Evolutionary conservation across 2,888 invertebrate species (phyloP).

Genomic region (Andrena praecox): DNA sequence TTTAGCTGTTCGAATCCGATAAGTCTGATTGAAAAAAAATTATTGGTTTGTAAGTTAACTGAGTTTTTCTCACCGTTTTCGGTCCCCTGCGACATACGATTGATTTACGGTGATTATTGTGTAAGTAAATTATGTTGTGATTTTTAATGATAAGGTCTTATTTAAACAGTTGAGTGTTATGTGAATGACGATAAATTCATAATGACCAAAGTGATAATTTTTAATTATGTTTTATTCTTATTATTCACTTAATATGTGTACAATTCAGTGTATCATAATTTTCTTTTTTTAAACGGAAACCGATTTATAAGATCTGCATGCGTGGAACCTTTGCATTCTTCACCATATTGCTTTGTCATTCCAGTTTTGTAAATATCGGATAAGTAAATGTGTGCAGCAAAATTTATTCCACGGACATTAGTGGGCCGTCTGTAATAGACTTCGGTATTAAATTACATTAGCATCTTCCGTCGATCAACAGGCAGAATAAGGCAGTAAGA

Average conservation of each 20-base stretch:
- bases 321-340: conserved; percentile 28
- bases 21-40: conserved; percentile 38
- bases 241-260: conserved; percentile 43
- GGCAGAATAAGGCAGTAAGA: conserved; percentile 22
- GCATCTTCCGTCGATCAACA: conserved; percentile 15
- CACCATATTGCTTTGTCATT: conserved; percentile 40
- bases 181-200: conserved; percentile 37
- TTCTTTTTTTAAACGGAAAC: conserved; percentile 4
- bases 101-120: conserved; percentile 28
- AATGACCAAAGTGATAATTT: conserved; percentile 56
- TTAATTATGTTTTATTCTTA: conserved; percentile 34
- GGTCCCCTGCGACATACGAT: conserved; percentile 22
- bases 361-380: conserved; percentile 35
- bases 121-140: conserved; percentile 49
- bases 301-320: conserved; percentile 8
- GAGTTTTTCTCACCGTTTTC: conserved; percentile 8
- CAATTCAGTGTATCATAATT: conserved; percentile 42
- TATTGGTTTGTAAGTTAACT: conserved; percentile 28
- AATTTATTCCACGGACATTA: conserved; percentile 9
- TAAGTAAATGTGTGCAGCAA: conserved; percentile 14
- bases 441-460: conserved; percentile 28
- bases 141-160: conserved; percentile 49
- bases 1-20: conserved; percentile 18
- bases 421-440: conserved; percentile 32
- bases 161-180: conserved; percentile 30